Evolutionary conservation across 2,888 invertebrate genomes (phyloP).

Genomic region (Scaptomyza flava): DNA sequence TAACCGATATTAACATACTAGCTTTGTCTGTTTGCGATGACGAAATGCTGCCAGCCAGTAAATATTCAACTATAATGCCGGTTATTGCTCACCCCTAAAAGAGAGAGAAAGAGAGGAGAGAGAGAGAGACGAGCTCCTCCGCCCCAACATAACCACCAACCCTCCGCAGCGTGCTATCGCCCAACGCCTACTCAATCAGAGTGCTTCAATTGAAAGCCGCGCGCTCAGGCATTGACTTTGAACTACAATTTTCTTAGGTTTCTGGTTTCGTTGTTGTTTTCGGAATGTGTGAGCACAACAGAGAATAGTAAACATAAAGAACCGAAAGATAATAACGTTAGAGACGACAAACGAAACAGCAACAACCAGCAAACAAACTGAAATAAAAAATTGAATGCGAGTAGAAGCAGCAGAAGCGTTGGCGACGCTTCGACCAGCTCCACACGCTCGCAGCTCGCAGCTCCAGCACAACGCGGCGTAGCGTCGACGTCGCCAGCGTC

Average conservation of each 20-base stretch:
- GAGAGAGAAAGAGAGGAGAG: no score
- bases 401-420: slow-evolving; percentile 22
- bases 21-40: slow-evolving; percentile 56
- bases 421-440: slow-evolving; percentile 16
- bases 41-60: slow-evolving; percentile 61
- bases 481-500: slow-evolving; percentile 20
- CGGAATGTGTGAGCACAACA: slow-evolving; percentile 77
- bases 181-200: slow-evolving; percentile 39
- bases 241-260: slow-evolving; percentile 56
- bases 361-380: slow-evolving; percentile 52
- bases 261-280: slow-evolving; percentile 56
- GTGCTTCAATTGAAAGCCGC: slow-evolving; percentile 11
- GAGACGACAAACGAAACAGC: slow-evolving; percentile 1
- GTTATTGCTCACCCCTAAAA: slow-evolving; percentile 37
- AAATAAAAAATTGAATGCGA: slow-evolving; percentile 62
- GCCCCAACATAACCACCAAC: not conserved
- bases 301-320: slow-evolving; percentile 58
- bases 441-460: slow-evolving; percentile 22
- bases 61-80: not conserved
- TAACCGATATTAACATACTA: slow-evolving; percentile 51
- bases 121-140: not conserved
- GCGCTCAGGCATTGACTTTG: slow-evolving; percentile 74
- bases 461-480: slow-evolving; percentile 29
- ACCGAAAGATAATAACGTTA: slow-evolving; percentile 58
- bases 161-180: not conserved